These are phyloP conservation scores for Varanus salvator DNA, from an alignment of 2,113 vertebrate species.

Conservation along the genomic window DNA sequence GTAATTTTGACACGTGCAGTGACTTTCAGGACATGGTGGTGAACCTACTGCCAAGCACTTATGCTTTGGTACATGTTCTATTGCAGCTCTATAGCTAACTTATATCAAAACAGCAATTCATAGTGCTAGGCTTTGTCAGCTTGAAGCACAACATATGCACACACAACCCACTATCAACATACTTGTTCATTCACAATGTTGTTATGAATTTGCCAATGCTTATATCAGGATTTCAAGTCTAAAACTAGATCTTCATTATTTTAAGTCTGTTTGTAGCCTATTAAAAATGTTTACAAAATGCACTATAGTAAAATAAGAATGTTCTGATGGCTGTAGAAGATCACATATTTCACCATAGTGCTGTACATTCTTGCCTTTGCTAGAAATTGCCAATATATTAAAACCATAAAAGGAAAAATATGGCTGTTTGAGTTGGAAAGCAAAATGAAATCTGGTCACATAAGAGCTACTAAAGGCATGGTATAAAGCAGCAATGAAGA, in stretches of 20 bases:
- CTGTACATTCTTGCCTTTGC: background rate
- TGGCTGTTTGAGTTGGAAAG: background rate
- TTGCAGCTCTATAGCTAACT: background rate
- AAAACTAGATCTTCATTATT: background rate
- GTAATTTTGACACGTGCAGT: background rate
- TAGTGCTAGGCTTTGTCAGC: no score
- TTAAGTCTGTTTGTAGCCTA: background rate
- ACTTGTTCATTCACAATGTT: background rate
- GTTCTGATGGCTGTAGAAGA: background rate
- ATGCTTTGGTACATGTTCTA: background rate
- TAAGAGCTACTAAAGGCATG: conserved; percentile 12
- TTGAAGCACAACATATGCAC: no score
- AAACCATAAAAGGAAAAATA: background rate
- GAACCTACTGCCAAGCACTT: background rate
- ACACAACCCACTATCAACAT: background rate
- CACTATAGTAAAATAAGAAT: background rate
- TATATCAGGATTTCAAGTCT: background rate
- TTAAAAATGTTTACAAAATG: background rate
- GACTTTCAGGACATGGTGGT: background rate
- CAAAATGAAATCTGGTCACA: background rate
- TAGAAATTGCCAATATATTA: background rate
- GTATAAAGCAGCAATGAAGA: no score
- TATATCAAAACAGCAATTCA: no score
- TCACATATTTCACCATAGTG: background rate
- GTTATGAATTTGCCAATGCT: background rate